phyloP scores from a whole-genome alignment of 2,888 invertebrate species.

The Sturmia bella region DNA sequence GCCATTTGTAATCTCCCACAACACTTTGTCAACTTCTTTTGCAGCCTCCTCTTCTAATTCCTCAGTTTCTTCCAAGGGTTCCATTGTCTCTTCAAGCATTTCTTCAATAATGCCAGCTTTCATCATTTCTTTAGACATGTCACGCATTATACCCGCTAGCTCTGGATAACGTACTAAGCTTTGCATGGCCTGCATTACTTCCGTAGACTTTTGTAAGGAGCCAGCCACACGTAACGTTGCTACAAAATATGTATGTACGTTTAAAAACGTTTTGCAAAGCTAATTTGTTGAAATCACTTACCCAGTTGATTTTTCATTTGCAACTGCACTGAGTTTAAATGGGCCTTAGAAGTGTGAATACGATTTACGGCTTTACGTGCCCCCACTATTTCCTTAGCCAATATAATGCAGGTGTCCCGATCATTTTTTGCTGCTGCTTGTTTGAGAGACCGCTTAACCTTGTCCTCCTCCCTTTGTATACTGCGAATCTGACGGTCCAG shows the following conservation, averaged over 20 bases:
- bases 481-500: constrained; percentile 97
- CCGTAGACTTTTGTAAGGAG: constrained; percentile 95
- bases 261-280: not conserved
- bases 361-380: constrained; percentile 94
- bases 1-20: constrained; percentile 95
- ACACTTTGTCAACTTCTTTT: constrained; percentile 94
- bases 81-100: constrained; percentile 99
- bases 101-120: constrained; percentile 99
- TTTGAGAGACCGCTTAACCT: constrained; percentile 95
- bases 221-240: constrained; percentile 97
- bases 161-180: constrained; percentile 94
- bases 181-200: constrained; percentile 99
- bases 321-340: constrained; percentile 96
- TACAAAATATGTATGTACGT: constrained; percentile 79
- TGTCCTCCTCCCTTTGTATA: constrained; percentile 98
- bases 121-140: constrained; percentile 99
- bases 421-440: constrained; percentile 98
- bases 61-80: constrained; percentile 94
- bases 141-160: constrained; percentile 97
- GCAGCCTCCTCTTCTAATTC: constrained; percentile 98
- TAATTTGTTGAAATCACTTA: constrained; percentile 79
- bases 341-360: constrained; percentile 97
- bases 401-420: constrained; percentile 94
- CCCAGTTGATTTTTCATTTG: constrained; percentile 99
- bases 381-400: constrained; percentile 95